Evolutionary conservation across 2,113 vertebrate species (phyloP).

Genomic region (Microcebus tavaratra): DNA sequence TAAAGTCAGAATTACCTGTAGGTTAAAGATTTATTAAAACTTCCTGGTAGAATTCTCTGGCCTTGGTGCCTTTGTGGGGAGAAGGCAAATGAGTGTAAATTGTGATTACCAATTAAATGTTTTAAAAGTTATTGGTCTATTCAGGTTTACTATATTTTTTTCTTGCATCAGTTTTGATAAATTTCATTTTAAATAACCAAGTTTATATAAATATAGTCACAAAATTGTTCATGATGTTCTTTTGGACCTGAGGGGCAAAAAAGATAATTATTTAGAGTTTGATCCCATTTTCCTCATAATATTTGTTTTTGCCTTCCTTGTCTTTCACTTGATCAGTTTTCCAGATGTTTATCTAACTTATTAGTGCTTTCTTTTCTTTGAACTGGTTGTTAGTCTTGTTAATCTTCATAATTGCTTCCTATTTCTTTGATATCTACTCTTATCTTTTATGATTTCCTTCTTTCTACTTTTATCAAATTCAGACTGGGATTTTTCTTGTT

Average conservation of each 20-base stretch:
- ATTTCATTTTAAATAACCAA: neutral
- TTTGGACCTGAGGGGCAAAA: neutral
- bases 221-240: neutral
- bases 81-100: neutral
- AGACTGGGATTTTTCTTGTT: neutral
- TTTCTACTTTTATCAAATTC: neutral
- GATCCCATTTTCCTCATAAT: neutral
- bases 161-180: neutral
- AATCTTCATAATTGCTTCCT: neutral
- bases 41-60: neutral
- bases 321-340: neutral
- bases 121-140: neutral
- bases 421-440: neutral
- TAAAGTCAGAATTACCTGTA: neutral
- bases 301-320: neutral
- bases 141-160: neutral
- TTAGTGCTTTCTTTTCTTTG: neutral
- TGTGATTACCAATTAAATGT: neutral
- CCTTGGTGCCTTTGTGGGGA: neutral
- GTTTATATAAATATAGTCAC: neutral
- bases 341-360: neutral
- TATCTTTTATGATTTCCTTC: neutral
- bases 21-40: neutral
- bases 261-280: neutral
- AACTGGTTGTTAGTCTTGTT: neutral